phyloP scores from a whole-genome alignment of 2,113 vertebrate genomes.

The Peucedramus taeniatus region DNA sequence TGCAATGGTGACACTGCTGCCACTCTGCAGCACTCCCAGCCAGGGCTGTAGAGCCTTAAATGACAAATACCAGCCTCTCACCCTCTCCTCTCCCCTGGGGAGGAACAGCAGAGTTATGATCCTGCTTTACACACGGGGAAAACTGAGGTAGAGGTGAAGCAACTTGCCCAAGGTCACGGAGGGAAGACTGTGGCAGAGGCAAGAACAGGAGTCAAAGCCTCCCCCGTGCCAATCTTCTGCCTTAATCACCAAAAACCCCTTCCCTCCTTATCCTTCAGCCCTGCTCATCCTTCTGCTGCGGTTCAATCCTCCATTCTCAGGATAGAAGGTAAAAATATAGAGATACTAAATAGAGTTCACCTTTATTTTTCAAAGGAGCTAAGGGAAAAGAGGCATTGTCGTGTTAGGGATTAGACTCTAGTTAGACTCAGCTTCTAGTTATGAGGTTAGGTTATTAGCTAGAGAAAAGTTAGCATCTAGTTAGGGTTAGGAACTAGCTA shows the following conservation, averaged over 20 bases:
- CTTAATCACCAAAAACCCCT: neutral
- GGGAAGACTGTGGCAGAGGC: neutral
- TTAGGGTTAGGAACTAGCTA: conserved; percentile 69
- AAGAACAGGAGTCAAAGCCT: neutral
- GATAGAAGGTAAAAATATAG: conserved; percentile 47
- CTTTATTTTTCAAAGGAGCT: neutral
- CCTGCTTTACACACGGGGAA: neutral
- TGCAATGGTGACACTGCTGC: neutral
- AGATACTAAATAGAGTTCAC: neutral
- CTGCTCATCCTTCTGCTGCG: neutral
- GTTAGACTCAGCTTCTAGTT: conserved; percentile 66
- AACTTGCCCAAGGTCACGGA: neutral
- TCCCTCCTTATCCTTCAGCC: neutral
- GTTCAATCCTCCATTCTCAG: conserved; percentile 56
- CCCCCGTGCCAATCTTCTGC: neutral
- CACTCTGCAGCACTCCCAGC: neutral
- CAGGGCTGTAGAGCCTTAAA: neutral
- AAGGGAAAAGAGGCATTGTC: conserved; percentile 11
- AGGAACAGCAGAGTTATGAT: neutral
- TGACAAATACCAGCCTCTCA: neutral
- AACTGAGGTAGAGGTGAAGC: neutral
- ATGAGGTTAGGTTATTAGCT: conserved; percentile 65
- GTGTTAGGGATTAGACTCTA: conserved; percentile 71
- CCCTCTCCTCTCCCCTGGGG: neutral
- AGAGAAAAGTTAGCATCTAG: conserved; percentile 72